Evolutionary conservation across 2,888 invertebrate species (phyloP).

Genomic region (Gordius sp.): DNA sequence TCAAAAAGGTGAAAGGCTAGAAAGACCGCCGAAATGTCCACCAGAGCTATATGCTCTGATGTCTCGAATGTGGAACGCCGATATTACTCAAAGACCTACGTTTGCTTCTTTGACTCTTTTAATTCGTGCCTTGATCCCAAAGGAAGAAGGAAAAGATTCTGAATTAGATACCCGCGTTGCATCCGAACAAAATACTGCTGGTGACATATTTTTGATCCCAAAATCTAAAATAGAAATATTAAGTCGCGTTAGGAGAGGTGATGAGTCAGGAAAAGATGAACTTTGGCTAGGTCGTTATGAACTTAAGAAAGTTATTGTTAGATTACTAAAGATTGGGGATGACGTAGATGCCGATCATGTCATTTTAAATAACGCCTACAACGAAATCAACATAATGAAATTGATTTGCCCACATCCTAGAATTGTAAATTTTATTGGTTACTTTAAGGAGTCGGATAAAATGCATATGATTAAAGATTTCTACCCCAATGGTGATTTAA

Average conservation of each 20-base stretch:
- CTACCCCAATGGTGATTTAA: neutral
- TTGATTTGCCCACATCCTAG: neutral
- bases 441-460: neutral
- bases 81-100: neutral
- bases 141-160: no score
- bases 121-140: no score
- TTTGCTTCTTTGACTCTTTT: no score
- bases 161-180: no score
- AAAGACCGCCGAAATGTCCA: neutral
- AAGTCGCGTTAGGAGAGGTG: neutral
- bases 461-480: neutral
- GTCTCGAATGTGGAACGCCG: neutral
- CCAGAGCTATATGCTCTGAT: neutral
- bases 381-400: neutral
- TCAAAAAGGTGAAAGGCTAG: neutral
- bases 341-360: neutral
- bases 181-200: no score
- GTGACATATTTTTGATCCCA: no score
- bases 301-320: neutral
- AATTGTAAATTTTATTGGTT: neutral
- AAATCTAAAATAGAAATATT: neutral
- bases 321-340: neutral
- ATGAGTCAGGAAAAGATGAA: neutral
- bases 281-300: constrained; percentile 1
- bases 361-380: neutral